Base-by-base conservation (phyloP, 2,888 invertebrate genomes). In the Eupithecia inturbata region DNA sequence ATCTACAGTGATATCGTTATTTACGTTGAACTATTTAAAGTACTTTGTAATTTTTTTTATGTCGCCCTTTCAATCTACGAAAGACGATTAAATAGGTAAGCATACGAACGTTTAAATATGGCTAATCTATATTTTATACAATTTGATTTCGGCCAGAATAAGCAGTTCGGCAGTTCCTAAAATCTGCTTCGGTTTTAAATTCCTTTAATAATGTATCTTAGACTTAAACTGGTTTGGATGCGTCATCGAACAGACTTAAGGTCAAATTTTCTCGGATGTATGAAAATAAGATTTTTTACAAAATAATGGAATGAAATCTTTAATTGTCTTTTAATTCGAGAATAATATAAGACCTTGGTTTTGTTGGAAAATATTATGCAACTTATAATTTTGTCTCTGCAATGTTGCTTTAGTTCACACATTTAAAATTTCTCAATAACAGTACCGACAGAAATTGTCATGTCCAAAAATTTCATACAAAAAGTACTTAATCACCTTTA, bases 221-320 rank as follows among this genome's bases (percentile, higher is more conserved):
- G 49, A 12, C 28, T 49, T 3, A 70, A 70, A 73, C 73, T 22
- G 67, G 73, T 73, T 70, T 31, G n/a, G n/a, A 49, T 67, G 70
- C 67, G 70, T 73, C 70, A 67, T 70, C 36, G 45, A 39, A 71
- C 16, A 64, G 31, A 70, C 70, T 39, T 69, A 73, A 70, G 70
- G 69, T 70, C 73, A 67, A 57, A 57, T 12, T 57, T 57, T 26
- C 57, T 57, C 57, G 57, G n/a, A 53, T 57, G 12, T 57, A 26
- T 57, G 14, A 57, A 57, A 57, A 22, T 53, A 53, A 26, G 26
- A 14, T 26, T 53, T 53, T 53, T 10, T 53, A 26, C 14, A 26
- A 57, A 26, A 53, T n/a, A 53, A 57, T 57, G 57, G 5, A 57
- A 57, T 53, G 53, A 53, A 53, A 22, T 53, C 53, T 57, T 57